A percentile compares a stretch with the other conserved stretches of the same genome.
These are phyloP conservation scores for Sebastes cheni DNA, from an alignment of 2,797 vertebrate species.

Conservation along the genomic window DNA sequence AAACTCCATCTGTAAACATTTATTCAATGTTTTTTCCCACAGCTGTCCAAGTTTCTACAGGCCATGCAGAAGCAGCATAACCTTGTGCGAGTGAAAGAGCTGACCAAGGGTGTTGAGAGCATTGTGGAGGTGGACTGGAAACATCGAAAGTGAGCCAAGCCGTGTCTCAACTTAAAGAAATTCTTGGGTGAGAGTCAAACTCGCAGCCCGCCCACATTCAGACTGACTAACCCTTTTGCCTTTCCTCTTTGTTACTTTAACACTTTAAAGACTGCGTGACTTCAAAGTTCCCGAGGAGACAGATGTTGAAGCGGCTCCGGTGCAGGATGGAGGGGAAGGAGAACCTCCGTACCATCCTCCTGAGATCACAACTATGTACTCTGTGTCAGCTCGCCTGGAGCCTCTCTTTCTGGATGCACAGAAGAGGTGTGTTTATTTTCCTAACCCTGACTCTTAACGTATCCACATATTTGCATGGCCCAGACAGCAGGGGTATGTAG, in stretches of 20 bases:
- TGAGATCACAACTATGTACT: conserved; percentile 90
- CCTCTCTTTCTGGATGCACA: conserved; percentile 90
- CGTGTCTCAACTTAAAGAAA: conserved; percentile 6
- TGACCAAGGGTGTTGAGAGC: conserved; percentile 96
- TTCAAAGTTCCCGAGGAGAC: conserved; percentile 83
- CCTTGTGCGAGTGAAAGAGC: conserved; percentile 91
- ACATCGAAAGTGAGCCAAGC: conserved; percentile 86
- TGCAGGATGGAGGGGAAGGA: conserved; percentile 73
- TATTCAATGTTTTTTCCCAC: not conserved
- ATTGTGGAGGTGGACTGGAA: conserved; percentile 95
- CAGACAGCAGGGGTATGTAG: conserved; percentile 14
- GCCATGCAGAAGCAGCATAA: conserved; percentile 91
- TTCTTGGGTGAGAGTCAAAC: conserved; percentile 20
- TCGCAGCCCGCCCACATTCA: not conserved
- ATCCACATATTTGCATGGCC: conserved; percentile 9
- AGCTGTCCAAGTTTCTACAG: conserved; percentile 97
- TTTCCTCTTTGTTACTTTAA: not conserved
- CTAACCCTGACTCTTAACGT: not conserved
- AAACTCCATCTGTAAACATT: not conserved
- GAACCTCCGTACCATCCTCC: conserved; percentile 87
- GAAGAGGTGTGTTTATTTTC: conserved; percentile 82
- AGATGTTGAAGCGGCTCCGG: conserved; percentile 37
- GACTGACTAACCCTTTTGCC: not conserved
- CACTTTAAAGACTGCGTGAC: conserved; percentile 80
- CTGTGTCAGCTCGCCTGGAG: conserved; percentile 87